Evolutionary conservation across 2,113 vertebrate species (phyloP).

Genomic region (Ochotona princeps): DNA sequence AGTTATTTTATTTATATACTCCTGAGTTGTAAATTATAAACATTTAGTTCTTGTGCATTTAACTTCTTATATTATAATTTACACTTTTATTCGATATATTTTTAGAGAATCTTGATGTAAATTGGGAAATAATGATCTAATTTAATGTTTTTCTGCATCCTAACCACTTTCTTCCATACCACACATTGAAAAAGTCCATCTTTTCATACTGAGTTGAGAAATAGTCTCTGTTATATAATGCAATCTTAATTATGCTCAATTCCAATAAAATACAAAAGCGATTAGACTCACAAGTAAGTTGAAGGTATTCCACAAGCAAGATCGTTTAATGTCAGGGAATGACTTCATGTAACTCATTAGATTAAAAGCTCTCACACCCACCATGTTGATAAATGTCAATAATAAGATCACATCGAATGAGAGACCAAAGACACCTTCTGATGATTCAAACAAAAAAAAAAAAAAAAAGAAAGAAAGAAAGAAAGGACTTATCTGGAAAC

Average conservation of each 20-base stretch:
- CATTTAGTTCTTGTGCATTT: conserved; percentile 26
- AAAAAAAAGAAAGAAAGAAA: conserved; percentile 42
- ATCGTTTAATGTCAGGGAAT: conserved; percentile 23
- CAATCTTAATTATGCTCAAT: conserved; percentile 8
- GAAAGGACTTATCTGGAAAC: conserved; percentile 66
- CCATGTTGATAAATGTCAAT: conserved; percentile 52
- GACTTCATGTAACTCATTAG: conserved; percentile 35
- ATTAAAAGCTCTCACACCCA: conserved; percentile 46
- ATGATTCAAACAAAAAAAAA: conserved; percentile 72
- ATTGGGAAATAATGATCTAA: background rate
- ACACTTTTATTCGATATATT: background rate
- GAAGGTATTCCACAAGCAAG: background rate
- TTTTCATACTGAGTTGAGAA: conserved; percentile 25
- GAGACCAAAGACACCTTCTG: conserved; percentile 54
- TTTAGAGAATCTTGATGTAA: background rate
- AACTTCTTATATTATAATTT: background rate
- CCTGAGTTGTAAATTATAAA: background rate
- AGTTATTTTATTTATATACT: background rate
- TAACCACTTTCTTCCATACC: background rate
- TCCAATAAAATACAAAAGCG: background rate
- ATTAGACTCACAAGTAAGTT: conserved; percentile 38
- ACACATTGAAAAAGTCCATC: conserved; percentile 17
- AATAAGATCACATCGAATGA: conserved; percentile 45
- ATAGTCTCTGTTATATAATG: background rate
- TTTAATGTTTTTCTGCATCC: conserved; percentile 36